Conservation (phyloP, 1,140 invertebrate species). For the Drosophila baimaii region DNA sequence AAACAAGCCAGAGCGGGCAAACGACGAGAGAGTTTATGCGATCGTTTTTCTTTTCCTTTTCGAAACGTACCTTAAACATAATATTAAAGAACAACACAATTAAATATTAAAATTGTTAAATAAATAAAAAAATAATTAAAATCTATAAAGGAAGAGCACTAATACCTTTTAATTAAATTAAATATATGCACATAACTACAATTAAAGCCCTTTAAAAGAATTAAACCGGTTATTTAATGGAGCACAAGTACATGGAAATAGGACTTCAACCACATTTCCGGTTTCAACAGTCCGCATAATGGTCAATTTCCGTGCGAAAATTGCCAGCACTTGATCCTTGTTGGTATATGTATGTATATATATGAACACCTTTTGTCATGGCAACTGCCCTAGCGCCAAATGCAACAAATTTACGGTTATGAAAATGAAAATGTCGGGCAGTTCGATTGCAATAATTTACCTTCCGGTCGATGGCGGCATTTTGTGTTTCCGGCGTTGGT, state of each 20-base stretch:
- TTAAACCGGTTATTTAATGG: background rate
- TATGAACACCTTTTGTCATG: conserved; percentile 30
- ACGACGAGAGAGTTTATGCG: too few relatives aligned
- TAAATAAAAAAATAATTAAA: background rate
- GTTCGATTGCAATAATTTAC: conserved; percentile 79
- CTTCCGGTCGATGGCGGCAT: conserved; percentile 76
- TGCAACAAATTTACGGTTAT: conserved; percentile 70
- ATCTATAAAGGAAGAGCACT: background rate
- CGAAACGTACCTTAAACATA: too few relatives aligned
- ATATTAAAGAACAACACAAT: background rate
- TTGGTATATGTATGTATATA: too few relatives aligned
- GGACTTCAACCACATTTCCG: conserved; percentile 22
- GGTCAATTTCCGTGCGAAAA: conserved; percentile 28
- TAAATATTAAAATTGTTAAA: too few relatives aligned
- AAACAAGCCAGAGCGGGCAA: too few relatives aligned
- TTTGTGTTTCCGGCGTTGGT: conserved; percentile 76
- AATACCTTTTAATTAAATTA: background rate
- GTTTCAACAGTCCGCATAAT: conserved; percentile 28
- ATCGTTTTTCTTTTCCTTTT: too few relatives aligned
- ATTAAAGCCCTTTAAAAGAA: background rate
- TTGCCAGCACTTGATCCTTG: conserved; percentile 12
- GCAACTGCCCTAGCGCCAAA: conserved; percentile 3
- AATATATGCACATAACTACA: background rate
- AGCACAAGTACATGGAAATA: background rate
- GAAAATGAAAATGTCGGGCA: conserved; percentile 65